A percentile compares a stretch with the other conserved stretches of the same genome.
Conservation (phyloP, 35 echinoderm and acorn worm genomes). For the Hemicentrotus pulcherrimus region DNA sequence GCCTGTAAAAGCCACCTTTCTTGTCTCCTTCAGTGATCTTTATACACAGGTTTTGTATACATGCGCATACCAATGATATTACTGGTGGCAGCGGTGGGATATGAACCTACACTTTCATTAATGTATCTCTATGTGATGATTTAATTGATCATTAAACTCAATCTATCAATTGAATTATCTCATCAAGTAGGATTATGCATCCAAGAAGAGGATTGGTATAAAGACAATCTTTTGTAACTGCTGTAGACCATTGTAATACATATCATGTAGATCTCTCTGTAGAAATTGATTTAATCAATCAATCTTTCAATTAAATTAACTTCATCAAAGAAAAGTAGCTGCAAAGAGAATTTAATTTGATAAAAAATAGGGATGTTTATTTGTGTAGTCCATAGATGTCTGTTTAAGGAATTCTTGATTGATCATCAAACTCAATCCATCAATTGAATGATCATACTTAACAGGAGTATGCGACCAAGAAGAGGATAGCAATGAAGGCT, state of each 20-base stretch:
- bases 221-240: background rate
- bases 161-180: background rate
- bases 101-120: background rate
- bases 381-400: background rate
- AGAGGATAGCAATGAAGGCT: constrained; percentile 73
- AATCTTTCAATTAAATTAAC: no score
- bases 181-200: constrained; percentile 70
- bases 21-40: no score
- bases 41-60: background rate
- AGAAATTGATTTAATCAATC: no score
- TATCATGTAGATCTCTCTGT: no score
- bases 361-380: no score
- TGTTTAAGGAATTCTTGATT: background rate
- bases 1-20: no score
- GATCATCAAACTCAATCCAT: background rate
- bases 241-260: no score
- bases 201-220: constrained; percentile 78
- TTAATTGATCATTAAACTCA: background rate
- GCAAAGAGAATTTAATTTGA: no score
- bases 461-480: constrained; percentile 90
- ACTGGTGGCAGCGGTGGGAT: background rate
- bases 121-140: background rate
- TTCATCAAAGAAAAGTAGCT: no score
- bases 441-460: background rate
- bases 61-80: background rate